A percentile compares a stretch with the other conserved stretches of the same genome.
phyloP scores from a whole-genome alignment of 1,140 invertebrate species.

The Drosophila ercepeae region DNA sequence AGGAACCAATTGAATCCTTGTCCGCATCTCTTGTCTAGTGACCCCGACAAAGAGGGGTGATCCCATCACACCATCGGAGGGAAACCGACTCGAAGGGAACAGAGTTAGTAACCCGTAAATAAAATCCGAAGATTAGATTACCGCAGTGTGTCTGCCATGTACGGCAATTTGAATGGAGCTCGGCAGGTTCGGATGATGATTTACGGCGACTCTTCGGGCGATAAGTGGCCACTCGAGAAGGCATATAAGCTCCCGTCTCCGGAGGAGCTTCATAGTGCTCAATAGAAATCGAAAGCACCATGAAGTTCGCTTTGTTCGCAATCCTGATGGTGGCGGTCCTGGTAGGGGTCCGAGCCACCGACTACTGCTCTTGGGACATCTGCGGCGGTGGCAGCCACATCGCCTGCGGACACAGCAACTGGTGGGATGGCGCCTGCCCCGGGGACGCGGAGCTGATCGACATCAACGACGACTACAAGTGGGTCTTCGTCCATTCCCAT shows the following conservation, averaged over 20 bases:
- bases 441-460: conserved; percentile 47
- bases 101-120: neutral
- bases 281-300: neutral
- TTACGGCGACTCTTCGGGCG: conserved; percentile 10
- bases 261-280: neutral
- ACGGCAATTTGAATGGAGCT: neutral
- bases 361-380: conserved; percentile 52
- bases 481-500: conserved; percentile 40
- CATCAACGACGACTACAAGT: conserved; percentile 43
- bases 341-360: conserved; percentile 25
- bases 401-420: conserved; percentile 52
- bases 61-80: neutral
- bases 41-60: neutral
- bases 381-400: conserved; percentile 52
- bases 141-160: neutral
- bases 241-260: conserved; percentile 3
- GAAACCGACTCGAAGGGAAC: neutral
- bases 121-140: neutral
- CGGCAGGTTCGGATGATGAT: neutral
- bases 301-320: conserved; percentile 36
- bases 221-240: neutral
- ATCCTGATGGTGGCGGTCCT: conserved; percentile 15
- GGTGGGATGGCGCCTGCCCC: conserved; percentile 45
- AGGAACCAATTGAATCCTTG: neutral
- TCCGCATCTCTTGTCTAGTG: too few species aligned